phyloP scores from a whole-genome alignment of 2,113 vertebrate species.

The Alethe diademata region DNA sequence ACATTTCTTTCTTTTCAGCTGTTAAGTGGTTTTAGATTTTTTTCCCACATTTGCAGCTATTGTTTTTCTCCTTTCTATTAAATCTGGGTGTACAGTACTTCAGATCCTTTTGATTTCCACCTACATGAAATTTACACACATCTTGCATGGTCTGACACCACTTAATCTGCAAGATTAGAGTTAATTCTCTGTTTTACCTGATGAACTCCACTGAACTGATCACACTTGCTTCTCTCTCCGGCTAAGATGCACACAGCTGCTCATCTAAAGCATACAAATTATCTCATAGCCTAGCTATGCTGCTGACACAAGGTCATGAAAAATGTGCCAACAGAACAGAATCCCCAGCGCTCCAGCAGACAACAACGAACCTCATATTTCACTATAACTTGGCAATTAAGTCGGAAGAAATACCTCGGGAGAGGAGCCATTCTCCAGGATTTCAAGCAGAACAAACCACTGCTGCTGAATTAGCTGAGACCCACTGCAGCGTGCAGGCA shows the following conservation, averaged over 20 bases:
- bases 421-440: constrained; percentile 30
- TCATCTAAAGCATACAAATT: constrained; percentile 56
- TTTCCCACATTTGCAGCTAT: neutral
- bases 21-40: neutral
- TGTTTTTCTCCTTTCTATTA: constrained; percentile 3
- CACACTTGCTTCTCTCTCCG: neutral
- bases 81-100: neutral
- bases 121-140: neutral
- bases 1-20: neutral
- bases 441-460: constrained; percentile 30
- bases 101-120: neutral
- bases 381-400: constrained; percentile 62
- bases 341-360: constrained; percentile 29
- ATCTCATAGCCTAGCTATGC: constrained; percentile 63
- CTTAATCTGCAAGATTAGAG: neutral
- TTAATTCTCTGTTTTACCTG: constrained; percentile 29
- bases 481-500: neutral
- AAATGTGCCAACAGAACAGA: constrained; percentile 54
- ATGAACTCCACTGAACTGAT: constrained; percentile 27
- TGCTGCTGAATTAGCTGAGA: constrained; percentile 28
- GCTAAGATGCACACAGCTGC: constrained; percentile 31
- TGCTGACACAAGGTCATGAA: constrained; percentile 47
- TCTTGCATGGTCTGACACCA: neutral
- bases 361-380: constrained; percentile 56
- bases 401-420: neutral